Evolutionary conservation across 92 coral and sea anemone genomes (phyloP), one percentile per base, ranked within the genome.

Genomic region (Zoanthus sociatus): DNA sequence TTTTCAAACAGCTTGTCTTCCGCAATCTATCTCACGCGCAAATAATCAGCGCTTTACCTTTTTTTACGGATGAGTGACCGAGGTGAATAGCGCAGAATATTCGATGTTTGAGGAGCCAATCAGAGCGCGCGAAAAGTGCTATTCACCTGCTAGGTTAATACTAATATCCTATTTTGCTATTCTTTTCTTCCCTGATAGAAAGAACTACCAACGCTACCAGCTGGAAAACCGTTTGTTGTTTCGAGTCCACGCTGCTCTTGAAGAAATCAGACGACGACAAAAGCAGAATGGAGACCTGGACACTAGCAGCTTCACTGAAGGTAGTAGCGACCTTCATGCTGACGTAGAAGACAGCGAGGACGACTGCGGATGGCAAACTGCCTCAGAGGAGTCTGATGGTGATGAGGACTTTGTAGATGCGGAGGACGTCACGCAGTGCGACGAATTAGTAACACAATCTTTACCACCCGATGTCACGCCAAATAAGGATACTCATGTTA

Each of bases 201-300:
- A 95, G 74, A 93, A 96, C 13, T 94, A 94, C 82, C 96, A 96
- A 42, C 92, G 98, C 30, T 94, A 94, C 71, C 89, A 93, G 75
- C 89, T 96, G 47, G 98, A 94, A 88, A 96, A 94, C 89, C 93
- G 99, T 55, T 94, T 96, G 66, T 95, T 92, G 79, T 96, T 96
- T 74, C 87, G 96, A 63, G 92, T 96, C 66, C 99, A 96, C 82
- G 95, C 98, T 31, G 99, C 96, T 7, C 88, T 92, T 16, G 92
- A 93, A 75, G 96, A 94, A 61, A 89, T 96, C 87, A 95, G 91
- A 76, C 89, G 82, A 70, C 90, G 83, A 9, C 88, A 88, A 20
- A 94, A 89, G 48, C 89, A 89, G 71, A 50, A 45, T 10, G 85
- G 85, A 13, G 85, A 81, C 60, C 17, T 32, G 11, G 85, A 81